phyloP scores from a whole-genome alignment of 2,797 vertebrate species.

The Pseudocheirus occidentalis region DNA sequence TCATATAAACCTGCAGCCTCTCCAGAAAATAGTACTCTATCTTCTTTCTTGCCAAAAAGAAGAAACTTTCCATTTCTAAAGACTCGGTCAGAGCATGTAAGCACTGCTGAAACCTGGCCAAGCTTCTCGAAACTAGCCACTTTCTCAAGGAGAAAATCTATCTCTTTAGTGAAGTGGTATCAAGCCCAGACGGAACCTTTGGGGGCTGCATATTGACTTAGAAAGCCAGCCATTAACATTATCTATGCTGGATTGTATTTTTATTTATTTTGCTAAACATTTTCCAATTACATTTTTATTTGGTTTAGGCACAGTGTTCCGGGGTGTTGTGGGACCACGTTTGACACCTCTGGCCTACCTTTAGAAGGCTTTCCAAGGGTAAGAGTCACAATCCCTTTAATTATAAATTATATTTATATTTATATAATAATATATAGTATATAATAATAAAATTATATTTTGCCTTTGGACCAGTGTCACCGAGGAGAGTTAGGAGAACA shows the following conservation, averaged over 20 bases:
- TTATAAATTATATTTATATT: too few species aligned
- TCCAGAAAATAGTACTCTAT: too few species aligned
- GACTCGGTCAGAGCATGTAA: not conserved
- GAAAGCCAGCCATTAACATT: not conserved
- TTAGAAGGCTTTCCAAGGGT: not conserved
- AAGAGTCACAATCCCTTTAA: too few species aligned
- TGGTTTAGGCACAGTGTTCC: not conserved
- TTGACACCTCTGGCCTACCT: not conserved
- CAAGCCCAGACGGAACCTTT: too few species aligned
- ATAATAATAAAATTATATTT: too few species aligned
- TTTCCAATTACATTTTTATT: not conserved
- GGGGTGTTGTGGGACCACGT: not conserved
- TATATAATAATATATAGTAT: too few species aligned
- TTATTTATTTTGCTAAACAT: not conserved
- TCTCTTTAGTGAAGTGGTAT: too few species aligned
- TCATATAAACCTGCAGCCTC: too few species aligned
- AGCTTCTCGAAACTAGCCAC: too few species aligned
- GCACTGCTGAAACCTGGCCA: not conserved
- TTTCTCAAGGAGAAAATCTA: too few species aligned
- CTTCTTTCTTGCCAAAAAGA: too few species aligned
- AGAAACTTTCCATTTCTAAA: not conserved
- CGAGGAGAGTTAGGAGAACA: not conserved
- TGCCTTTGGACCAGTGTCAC: not conserved
- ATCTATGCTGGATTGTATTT: not conserved
- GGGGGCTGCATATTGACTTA: not conserved